Base-by-base conservation (phyloP, 2,888 invertebrate species). In the Nemotelus pantherinus region DNA sequence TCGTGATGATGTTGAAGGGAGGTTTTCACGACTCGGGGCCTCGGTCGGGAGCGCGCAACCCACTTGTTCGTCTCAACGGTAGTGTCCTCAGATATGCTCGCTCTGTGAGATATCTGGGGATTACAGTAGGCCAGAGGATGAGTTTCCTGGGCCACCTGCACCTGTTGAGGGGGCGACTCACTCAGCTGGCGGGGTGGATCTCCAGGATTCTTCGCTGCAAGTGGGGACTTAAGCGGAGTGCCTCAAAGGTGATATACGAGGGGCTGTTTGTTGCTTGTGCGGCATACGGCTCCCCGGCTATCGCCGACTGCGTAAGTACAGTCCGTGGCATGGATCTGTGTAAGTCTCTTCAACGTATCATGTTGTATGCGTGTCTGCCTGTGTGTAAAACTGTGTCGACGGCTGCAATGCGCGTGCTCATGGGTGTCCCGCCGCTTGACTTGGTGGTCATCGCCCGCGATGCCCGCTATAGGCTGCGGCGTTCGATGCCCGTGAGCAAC, bases 321-420 rank as follows among this genome's bases (percentile, higher is more conserved):
- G 60, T n/a, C 10, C 9, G 5, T 25, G 60, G 60, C 6, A 5
- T 7, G 9, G 39, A 53, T 6, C 53, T 7, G 6, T 53, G 6
- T 6, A 7, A 6, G 53, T 10, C 10, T 53, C 53, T 53, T 10
- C 53, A 53, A 10, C 10, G 53, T 53, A 10, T 53, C 10, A 10
- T 63, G 41, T 4, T 41, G 4, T 25, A 41, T 4, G 43, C 5
- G 0, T 39, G 63, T 25, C 6, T 63, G 43, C 43, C 63, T 41
- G 43, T 63, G 5, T 63, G 63, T 10, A 39, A 43, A 43, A 41
- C 63, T 63, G 63, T 63, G 39, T 63, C 63, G 43, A 63, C 63
- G 7, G 63, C 3, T 41, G 63, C 43, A 6, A 63, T 63, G 63
- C 63, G 43, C 3, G 43, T 3, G 3, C 63, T 63, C 7, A 63